Percentiles rank a stretch among this genome's conserved stretches.
Conservation (phyloP, 2,888 invertebrate genomes). For the Eupithecia subumbrata region DNA sequence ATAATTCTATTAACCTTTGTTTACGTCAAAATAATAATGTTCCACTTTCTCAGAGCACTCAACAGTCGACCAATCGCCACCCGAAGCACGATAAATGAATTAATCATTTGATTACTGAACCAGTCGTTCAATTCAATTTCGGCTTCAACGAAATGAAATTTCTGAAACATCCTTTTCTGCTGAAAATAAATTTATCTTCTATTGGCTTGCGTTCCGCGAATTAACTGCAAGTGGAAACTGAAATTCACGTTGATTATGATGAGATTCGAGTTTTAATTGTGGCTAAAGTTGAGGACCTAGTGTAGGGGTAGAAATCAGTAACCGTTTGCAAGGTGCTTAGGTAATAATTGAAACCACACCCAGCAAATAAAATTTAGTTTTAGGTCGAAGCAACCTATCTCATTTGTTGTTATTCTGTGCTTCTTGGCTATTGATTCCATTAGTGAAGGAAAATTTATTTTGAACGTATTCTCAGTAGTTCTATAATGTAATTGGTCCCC, state of each 20-base stretch:
- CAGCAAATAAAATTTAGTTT: neutral
- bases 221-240: slow-evolving; percentile 42
- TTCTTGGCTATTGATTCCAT: too few relatives aligned
- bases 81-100: slow-evolving; percentile 64
- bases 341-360: neutral
- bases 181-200: slow-evolving; percentile 68
- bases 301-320: neutral
- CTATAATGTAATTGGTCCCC: too few relatives aligned
- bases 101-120: slow-evolving; percentile 79
- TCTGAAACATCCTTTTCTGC: slow-evolving; percentile 64
- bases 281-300: neutral
- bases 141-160: slow-evolving; percentile 72
- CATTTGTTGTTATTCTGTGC: too few relatives aligned
- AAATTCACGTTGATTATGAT: slow-evolving; percentile 20
- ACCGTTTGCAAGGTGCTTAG: neutral
- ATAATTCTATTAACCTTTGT: slow-evolving; percentile 1
- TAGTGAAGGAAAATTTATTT: too few relatives aligned
- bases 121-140: slow-evolving; percentile 77
- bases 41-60: slow-evolving; percentile 14
- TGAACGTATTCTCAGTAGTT: too few relatives aligned
- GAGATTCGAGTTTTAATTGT: neutral
- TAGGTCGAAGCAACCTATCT: neutral
- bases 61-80: slow-evolving; percentile 11
- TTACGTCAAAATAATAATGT: slow-evolving; percentile 9
- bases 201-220: slow-evolving; percentile 42